Evolutionary conservation across 2,113 vertebrate genomes (phyloP).

Genomic region (Girardinichthys multiradiatus): DNA sequence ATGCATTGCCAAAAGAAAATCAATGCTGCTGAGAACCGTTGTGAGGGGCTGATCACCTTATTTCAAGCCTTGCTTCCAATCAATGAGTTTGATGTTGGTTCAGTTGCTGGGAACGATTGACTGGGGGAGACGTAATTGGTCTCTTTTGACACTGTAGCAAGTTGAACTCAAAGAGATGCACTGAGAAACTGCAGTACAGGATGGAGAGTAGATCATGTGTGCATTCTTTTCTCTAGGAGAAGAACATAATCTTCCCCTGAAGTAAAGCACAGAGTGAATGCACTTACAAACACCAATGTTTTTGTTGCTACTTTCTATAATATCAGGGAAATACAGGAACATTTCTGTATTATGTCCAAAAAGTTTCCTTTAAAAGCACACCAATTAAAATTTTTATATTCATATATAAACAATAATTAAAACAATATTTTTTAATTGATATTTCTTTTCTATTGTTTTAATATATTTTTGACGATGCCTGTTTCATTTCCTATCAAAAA

Average conservation of each 20-base stretch:
- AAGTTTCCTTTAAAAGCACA: no score
- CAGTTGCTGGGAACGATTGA: slow-evolving; percentile 79
- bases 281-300: slow-evolving; percentile 6
- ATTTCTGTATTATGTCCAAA: no score
- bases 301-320: neutral
- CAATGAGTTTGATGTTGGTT: slow-evolving; percentile 81
- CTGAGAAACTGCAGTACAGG: slow-evolving; percentile 38
- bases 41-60: slow-evolving; percentile 79
- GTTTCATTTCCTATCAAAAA: no score
- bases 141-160: slow-evolving; percentile 75
- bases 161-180: slow-evolving; percentile 57
- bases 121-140: slow-evolving; percentile 73
- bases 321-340: neutral
- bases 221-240: slow-evolving; percentile 39
- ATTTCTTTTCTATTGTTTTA: neutral
- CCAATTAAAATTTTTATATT: no score
- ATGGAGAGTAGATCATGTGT: slow-evolving; percentile 59
- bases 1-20: slow-evolving; percentile 67
- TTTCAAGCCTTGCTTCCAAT: slow-evolving; percentile 73
- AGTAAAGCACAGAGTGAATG: slow-evolving; percentile 17
- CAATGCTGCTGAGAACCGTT: slow-evolving; percentile 74
- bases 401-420: no score
- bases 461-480: neutral
- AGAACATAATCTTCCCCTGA: slow-evolving; percentile 50
- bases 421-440: neutral